A percentile compares a stretch with the other conserved stretches of the same genome.
Conservation (phyloP, 1,140 invertebrate genomes). For the Tetragnatha versicolor region DNA sequence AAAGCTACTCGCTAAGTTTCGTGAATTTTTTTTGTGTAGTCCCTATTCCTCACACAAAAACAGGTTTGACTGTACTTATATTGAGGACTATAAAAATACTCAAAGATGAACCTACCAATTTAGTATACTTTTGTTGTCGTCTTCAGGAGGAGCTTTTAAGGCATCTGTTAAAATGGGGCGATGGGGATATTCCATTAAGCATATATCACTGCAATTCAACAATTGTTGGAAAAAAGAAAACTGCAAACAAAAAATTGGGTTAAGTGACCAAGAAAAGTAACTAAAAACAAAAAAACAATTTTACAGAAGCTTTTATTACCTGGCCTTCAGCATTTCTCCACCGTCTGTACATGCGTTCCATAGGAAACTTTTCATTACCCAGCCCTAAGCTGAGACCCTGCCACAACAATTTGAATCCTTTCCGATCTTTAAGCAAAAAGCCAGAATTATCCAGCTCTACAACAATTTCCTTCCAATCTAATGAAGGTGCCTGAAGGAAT, state of each 20-base stretch:
- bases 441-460: slow-evolving; percentile 87
- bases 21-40: too few species aligned
- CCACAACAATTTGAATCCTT: slow-evolving; percentile 81
- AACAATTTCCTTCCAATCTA: slow-evolving; percentile 93
- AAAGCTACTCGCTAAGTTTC: slow-evolving; percentile 35
- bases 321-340: slow-evolving; percentile 93
- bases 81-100: slow-evolving; percentile 16
- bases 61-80: too few species aligned
- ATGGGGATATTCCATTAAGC: slow-evolving; percentile 89
- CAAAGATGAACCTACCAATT: slow-evolving; percentile 72
- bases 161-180: slow-evolving; percentile 85
- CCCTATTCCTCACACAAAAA: too few species aligned
- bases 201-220: slow-evolving; percentile 84
- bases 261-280: too few species aligned
- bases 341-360: slow-evolving; percentile 85
- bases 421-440: slow-evolving; percentile 86
- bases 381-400: slow-evolving; percentile 81
- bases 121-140: slow-evolving; percentile 88
- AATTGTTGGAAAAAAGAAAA: slow-evolving; percentile 86
- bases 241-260: slow-evolving; percentile 68
- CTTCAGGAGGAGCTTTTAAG: slow-evolving; percentile 89
- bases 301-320: too few species aligned
- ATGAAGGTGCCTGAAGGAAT: slow-evolving; percentile 69
- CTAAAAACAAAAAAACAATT: too few species aligned
- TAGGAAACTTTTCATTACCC: slow-evolving; percentile 79